Evolutionary conservation across 2,113 vertebrate species (phyloP).

Genomic region (Eptesicus fuscus): DNA sequence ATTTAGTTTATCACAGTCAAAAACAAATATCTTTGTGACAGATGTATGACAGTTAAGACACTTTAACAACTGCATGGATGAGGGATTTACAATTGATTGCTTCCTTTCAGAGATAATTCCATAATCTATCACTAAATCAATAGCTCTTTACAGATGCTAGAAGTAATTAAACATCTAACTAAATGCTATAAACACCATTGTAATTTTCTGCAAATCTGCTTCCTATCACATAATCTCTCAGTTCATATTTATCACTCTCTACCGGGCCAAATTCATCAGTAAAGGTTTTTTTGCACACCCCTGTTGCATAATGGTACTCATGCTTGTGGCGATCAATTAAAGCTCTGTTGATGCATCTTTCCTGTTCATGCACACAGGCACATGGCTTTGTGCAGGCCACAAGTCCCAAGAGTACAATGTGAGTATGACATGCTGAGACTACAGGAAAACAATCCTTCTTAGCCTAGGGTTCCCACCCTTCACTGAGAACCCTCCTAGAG

Average conservation of each 20-base stretch:
- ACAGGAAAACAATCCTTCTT: not conserved
- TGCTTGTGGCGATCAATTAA: not conserved
- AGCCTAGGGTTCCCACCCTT: not conserved
- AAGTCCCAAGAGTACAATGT: not conserved
- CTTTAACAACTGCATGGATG: not conserved
- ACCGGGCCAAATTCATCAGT: not conserved
- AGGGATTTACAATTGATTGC: not conserved
- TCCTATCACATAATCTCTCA: not conserved
- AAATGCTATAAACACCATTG: constrained; percentile 9
- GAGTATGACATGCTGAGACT: not conserved
- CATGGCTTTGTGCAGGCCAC: not conserved
- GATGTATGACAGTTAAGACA: not conserved
- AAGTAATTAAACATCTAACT: constrained; percentile 42
- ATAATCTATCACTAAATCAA: constrained; percentile 24
- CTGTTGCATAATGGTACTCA: not conserved
- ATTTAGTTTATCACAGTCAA: not conserved
- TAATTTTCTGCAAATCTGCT: constrained; percentile 21
- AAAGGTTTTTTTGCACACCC: not conserved
- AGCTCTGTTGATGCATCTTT: not conserved
- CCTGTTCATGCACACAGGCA: not conserved
- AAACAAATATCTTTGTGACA: constrained; percentile 31
- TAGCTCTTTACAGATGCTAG: constrained; percentile 36
- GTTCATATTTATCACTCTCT: constrained; percentile 32
- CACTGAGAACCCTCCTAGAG: not conserved
- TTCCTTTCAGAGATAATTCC: constrained; percentile 41